Percentiles rank a stretch among this genome's conserved stretches.
Evolutionary conservation across 2,113 vertebrate species (phyloP).

Genomic region (Psammodynastes pulverulentus): DNA sequence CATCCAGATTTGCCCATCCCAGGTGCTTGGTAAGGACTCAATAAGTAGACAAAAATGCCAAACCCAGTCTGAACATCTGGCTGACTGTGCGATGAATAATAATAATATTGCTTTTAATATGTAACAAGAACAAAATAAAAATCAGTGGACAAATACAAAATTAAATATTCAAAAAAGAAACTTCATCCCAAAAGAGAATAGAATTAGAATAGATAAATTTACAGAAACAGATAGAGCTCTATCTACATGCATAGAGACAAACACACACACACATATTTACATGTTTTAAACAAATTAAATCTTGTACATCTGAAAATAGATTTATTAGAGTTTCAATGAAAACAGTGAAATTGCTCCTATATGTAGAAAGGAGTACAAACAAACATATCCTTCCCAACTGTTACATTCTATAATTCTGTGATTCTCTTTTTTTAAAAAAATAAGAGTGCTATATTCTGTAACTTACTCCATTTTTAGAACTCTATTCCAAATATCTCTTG

Average conservation of each 20-base stretch:
- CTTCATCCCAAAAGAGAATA: neutral
- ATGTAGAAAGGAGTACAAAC: neutral
- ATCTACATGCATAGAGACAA: neutral
- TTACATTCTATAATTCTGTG: neutral
- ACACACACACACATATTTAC: neutral
- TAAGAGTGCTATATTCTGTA: neutral
- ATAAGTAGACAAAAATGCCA: too few species aligned
- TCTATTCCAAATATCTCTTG: neutral
- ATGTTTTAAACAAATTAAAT: neutral
- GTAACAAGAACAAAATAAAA: neutral
- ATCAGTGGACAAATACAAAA: neutral
- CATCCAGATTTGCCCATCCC: too few species aligned
- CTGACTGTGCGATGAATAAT: too few species aligned
- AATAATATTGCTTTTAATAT: neutral
- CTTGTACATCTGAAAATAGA: neutral
- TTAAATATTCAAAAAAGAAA: neutral
- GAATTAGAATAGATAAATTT: neutral
- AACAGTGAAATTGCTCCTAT: neutral
- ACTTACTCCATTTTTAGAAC: neutral
- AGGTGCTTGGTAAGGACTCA: too few species aligned
- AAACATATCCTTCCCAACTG: neutral
- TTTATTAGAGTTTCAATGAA: neutral
- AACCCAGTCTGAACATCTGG: too few species aligned
- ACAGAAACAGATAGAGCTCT: neutral
- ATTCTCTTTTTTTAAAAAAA: neutral